phyloP scores from a whole-genome alignment of 2,113 vertebrate species.

The Nansenia antarctica region DNA sequence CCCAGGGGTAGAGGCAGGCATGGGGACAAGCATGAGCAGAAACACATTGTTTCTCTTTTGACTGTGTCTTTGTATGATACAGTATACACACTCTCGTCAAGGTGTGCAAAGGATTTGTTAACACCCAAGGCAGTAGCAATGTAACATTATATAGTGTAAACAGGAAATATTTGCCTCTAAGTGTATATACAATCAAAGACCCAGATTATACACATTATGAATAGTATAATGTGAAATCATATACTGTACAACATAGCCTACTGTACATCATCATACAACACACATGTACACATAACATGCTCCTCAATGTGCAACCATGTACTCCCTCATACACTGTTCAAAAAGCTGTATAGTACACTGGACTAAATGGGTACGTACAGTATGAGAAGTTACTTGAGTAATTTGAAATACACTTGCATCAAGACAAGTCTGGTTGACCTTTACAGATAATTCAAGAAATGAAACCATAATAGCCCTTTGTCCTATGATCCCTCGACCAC shows the following conservation, averaged over 20 bases:
- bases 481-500: constrained; percentile 42
- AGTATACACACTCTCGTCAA: background rate
- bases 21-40: background rate
- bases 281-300: background rate
- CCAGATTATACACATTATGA: too few relatives aligned
- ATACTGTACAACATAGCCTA: background rate
- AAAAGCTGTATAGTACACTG: background rate
- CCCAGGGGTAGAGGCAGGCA: background rate
- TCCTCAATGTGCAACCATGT: background rate
- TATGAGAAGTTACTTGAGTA: constrained; percentile 3
- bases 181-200: too few relatives aligned
- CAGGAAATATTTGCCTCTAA: too few relatives aligned
- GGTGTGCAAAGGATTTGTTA: background rate
- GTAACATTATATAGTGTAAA: too few relatives aligned
- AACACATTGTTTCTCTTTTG: background rate
- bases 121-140: too few relatives aligned
- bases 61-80: background rate
- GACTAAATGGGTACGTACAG: background rate
- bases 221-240: too few relatives aligned
- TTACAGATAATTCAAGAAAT: constrained; percentile 29
- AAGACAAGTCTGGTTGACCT: constrained; percentile 42
- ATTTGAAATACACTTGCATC: background rate
- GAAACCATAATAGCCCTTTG: constrained; percentile 32
- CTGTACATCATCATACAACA: background rate
- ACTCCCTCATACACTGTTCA: background rate